A percentile compares a stretch with the other conserved stretches of the same genome.
Evolutionary conservation across 2,888 invertebrate genomes (phyloP).

Genomic region (Dynastes grantii): DNA sequence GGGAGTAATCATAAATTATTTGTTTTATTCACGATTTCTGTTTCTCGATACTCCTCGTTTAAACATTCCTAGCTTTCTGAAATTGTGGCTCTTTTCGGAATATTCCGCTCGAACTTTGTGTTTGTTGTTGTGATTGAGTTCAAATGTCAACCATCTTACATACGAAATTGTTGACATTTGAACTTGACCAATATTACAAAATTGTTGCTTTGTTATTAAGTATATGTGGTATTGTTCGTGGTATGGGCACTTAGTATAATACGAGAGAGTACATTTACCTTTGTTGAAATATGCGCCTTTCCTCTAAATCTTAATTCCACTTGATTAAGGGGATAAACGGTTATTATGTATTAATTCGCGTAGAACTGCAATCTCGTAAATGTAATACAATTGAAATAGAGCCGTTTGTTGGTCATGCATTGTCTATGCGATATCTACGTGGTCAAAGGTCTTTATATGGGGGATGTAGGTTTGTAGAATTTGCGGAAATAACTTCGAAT

Average conservation of each 20-base stretch:
- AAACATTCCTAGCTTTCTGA: background rate
- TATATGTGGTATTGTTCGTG: constrained; percentile 10
- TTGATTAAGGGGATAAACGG: background rate
- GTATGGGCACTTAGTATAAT: background rate
- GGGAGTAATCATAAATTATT: constrained; percentile 3
- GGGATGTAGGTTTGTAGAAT: constrained; percentile 63
- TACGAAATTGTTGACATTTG: constrained; percentile 35
- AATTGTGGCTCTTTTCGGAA: background rate
- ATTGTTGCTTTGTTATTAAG: constrained; percentile 17
- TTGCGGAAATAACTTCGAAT: constrained; percentile 59
- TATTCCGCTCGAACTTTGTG: background rate
- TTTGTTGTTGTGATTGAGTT: constrained; percentile 23
- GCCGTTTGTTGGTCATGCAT: constrained; percentile 16
- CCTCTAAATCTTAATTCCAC: background rate
- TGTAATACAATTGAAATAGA: constrained; percentile 25
- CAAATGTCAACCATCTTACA: constrained; percentile 29
- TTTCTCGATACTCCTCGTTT: background rate
- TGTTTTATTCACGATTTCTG: constrained; percentile 1
- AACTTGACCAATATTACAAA: constrained; percentile 5
- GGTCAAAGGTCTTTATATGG: constrained; percentile 59
- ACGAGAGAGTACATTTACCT: background rate
- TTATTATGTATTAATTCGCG: constrained; percentile 10
- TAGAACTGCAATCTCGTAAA: background rate
- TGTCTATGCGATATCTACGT: constrained; percentile 28
- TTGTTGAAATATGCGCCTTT: background rate